phyloP scores from a whole-genome alignment of 1,140 invertebrate genomes.

The Phymorhynchus buccinoides region DNA sequence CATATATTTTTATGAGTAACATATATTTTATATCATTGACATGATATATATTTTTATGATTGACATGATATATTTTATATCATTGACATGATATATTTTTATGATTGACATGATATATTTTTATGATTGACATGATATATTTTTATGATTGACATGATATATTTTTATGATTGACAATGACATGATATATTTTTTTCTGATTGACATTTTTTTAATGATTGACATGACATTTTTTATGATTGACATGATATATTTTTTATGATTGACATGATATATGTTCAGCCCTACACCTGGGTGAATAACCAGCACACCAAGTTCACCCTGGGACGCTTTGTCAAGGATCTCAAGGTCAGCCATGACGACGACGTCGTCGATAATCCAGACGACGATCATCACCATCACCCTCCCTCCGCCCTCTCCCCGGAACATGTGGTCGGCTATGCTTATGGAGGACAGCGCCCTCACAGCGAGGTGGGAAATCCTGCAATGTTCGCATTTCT shows the following conservation, averaged over 20 bases:
- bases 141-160: no score
- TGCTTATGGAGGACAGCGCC: conserved; percentile 68
- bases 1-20: no score
- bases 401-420: conserved; percentile 46
- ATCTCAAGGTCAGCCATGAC: conserved; percentile 34
- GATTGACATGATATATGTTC: no score
- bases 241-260: no score
- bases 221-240: background rate
- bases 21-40: no score
- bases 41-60: no score
- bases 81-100: no score
- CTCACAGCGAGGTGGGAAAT: conserved; percentile 61
- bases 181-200: no score
- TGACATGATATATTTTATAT: no score
- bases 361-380: conserved; percentile 25
- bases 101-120: no score
- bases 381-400: background rate
- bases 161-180: background rate
- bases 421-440: conserved; percentile 65
- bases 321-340: conserved; percentile 60
- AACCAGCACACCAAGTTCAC: conserved; percentile 63
- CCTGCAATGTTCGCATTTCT: no score
- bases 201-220: background rate
- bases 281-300: conserved; percentile 66
- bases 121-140: no score